phyloP scores from a whole-genome alignment of 2,113 vertebrate genomes.

The Ceyx margarethae region DNA sequence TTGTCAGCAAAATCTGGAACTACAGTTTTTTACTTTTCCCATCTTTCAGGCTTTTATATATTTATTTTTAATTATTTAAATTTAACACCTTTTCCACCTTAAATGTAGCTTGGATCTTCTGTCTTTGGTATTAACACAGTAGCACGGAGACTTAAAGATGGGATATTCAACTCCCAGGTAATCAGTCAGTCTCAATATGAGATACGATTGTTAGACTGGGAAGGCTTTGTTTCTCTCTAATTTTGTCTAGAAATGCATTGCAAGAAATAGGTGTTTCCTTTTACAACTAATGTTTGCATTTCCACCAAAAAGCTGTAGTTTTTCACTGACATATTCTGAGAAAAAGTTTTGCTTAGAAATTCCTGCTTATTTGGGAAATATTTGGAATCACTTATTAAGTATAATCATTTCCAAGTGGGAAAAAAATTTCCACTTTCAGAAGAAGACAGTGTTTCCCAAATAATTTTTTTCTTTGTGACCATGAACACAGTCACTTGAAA shows the following conservation, averaged over 20 bases:
- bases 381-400: not conserved
- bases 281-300: not conserved
- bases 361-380: not conserved
- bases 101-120: not conserved
- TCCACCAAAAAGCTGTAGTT: not conserved
- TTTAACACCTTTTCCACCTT: not conserved
- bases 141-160: not conserved
- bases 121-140: not conserved
- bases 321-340: not conserved
- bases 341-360: not conserved
- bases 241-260: not conserved
- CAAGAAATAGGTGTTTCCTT: not conserved
- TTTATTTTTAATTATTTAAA: not conserved
- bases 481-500: not conserved
- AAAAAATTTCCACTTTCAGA: not conserved
- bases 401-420: not conserved
- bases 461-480: not conserved
- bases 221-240: not conserved
- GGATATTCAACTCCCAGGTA: not conserved
- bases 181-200: not conserved
- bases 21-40: not conserved
- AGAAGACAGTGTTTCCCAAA: not conserved
- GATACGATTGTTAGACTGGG: not conserved
- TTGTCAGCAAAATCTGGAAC: not conserved
- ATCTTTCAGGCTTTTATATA: not conserved